A percentile compares a stretch with the other conserved stretches of the same genome.
Evolutionary conservation across 2,888 invertebrate species (phyloP).

Genomic region (Baccha elongata): DNA sequence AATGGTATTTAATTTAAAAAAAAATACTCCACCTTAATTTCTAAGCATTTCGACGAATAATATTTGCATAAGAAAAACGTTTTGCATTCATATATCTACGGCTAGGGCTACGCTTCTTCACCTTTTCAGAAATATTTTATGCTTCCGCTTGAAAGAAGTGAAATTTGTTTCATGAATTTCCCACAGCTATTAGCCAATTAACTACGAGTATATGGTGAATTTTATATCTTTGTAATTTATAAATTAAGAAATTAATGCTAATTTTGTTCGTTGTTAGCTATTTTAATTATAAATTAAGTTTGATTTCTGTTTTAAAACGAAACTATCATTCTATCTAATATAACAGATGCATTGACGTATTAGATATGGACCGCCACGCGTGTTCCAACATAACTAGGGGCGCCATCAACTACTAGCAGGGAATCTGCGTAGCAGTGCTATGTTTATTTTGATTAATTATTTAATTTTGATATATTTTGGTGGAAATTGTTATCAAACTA

Average conservation of each 20-base stretch:
- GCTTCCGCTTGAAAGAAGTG: conserved; percentile 19
- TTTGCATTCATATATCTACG: background rate
- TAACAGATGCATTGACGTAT: no score
- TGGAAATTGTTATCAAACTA: no score
- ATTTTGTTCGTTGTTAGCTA: background rate
- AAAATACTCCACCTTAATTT: background rate
- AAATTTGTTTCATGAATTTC: conserved; percentile 13
- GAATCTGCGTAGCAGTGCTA: no score
- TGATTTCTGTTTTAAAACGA: no score
- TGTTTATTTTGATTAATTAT: no score
- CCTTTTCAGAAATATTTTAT: background rate
- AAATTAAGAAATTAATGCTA: background rate
- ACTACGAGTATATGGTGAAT: background rate
- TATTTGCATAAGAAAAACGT: conserved; percentile 5
- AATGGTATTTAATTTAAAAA: background rate
- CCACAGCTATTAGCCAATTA: conserved; percentile 23
- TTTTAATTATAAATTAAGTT: no score
- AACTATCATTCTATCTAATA: no score
- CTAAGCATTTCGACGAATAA: background rate
- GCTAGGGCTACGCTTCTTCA: conserved; percentile 9
- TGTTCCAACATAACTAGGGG: no score
- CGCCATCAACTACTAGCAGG: no score
- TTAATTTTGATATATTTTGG: no score
- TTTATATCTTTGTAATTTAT: background rate
- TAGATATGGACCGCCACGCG: no score